Evolutionary conservation across 2,888 invertebrate genomes (phyloP), one percentile per base, ranked within the genome.

Genomic region (Xylota segnis): DNA sequence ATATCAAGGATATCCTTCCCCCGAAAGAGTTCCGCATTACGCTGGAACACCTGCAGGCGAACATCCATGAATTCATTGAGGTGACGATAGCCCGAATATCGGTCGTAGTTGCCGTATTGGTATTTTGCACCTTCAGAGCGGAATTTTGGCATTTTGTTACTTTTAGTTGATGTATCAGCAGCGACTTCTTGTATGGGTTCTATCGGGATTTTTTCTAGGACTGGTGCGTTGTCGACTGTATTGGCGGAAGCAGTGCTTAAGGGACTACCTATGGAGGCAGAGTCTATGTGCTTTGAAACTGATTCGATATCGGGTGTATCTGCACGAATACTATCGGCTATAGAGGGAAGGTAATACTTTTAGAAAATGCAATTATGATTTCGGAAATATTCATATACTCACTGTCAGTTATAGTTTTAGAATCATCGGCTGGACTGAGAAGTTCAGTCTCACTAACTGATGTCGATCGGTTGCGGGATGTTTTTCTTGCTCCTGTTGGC

Each of bases 71-170:
- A 96, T 47, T 95, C 95, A 88, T 96, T 95, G 23, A 96, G 94
- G 92, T 98, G 97, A 40, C 99, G 95, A 91, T 98, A 98, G 23
- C 99, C 99, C 90, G 98, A 98, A 93, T 99, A 99, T 93, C 97
- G 96, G 92, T 97, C 97, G 93, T 98, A 99, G 93, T 99, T 99
- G 75, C 99, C 99, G 93, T 96, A 98, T 90, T 97, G 96, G 93
- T 97, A 98, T 90, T 95, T 95, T 78, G 95, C 94, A 91, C 96
- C 95, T 91, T 96, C 96, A 23, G 95, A 93, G 89, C 96, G 95
- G 92, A 97, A 97, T 87, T 92, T 91, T 40, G 92, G 92, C 87
- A 89, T 58, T 83, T 88, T 74, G 16, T 75, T 61, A 37, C 40
- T 27, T 63, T 54, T 56, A 16, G 47, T 66, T 23, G 61, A 40